A percentile compares a stretch with the other conserved stretches of the same genome.
These are phyloP conservation scores for Himalopsyche tibetana DNA, from an alignment of 2,888 invertebrate species.

Conservation along the genomic window DNA sequence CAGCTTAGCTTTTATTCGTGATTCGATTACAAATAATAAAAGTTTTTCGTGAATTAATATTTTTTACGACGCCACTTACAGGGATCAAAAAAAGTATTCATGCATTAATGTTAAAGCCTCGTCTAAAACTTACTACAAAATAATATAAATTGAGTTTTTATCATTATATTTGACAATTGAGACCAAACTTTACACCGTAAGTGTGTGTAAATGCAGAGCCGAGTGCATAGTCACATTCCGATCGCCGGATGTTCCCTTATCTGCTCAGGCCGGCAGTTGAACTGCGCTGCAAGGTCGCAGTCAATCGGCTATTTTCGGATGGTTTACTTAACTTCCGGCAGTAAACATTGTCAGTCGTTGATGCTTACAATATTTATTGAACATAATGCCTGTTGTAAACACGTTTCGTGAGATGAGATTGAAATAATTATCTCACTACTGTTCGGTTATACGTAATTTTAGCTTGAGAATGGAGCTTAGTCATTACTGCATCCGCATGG, in stretches of 20 bases:
- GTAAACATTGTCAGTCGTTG: conserved; percentile 23
- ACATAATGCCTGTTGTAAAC: not conserved
- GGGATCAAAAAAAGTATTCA: too few relatives aligned
- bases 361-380: conserved; percentile 11
- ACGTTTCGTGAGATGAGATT: not conserved
- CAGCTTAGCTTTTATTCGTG: too few relatives aligned
- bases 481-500: not conserved
- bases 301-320: conserved; percentile 37
- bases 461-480: not conserved
- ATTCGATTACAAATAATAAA: too few relatives aligned
- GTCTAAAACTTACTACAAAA: too few relatives aligned
- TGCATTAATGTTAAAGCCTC: too few relatives aligned
- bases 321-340: conserved; percentile 13
- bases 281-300: conserved; percentile 38
- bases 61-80: too few relatives aligned
- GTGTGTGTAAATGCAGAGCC: conserved; percentile 3
- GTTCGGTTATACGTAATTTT: not conserved
- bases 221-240: conserved; percentile 33
- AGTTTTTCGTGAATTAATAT: too few relatives aligned
- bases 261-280: conserved; percentile 4
- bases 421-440: not conserved
- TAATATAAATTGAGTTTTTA: not conserved
- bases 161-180: not conserved
- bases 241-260: conserved; percentile 42
- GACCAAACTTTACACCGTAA: not conserved